Conservation (phyloP, 1,140 invertebrate genomes). For the Meloidogyne exigua region DNA sequence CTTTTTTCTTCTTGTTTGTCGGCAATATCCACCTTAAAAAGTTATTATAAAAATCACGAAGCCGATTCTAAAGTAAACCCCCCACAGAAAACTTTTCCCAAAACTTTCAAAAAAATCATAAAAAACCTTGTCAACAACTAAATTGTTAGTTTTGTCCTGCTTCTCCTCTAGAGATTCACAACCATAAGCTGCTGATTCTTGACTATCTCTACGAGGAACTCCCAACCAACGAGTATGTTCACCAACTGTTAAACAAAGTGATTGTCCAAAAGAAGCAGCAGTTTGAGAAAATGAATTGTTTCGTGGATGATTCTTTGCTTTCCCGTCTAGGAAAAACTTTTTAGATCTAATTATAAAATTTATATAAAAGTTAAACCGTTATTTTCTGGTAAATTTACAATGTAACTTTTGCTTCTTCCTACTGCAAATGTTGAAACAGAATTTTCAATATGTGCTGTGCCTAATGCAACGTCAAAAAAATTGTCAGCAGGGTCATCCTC, state of each 20-base stretch:
- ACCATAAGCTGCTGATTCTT: constrained; percentile 24
- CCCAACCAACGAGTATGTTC: constrained; percentile 17
- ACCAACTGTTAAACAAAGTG: constrained; percentile 20
- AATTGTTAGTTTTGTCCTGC: not conserved
- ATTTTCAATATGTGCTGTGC: constrained; percentile 11
- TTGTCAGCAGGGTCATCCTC: not conserved
- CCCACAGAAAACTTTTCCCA: not conserved
- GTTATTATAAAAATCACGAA: too few relatives aligned
- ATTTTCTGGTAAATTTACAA: not conserved
- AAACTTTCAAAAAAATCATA: not conserved
- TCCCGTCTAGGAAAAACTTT: not conserved
- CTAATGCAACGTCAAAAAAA: constrained; percentile 25
- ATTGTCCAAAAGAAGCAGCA: constrained; percentile 9
- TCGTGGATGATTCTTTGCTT: not conserved
- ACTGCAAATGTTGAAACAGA: not conserved
- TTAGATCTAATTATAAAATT: not conserved
- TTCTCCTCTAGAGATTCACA: constrained; percentile 16
- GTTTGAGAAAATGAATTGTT: not conserved
- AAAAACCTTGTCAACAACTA: not conserved
- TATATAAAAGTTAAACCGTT: not conserved
- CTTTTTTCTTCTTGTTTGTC: not conserved
- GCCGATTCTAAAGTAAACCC: too few relatives aligned
- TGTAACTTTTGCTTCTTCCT: not conserved
- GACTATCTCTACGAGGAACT: constrained; percentile 20
- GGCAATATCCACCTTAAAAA: not conserved